Base-by-base conservation (phyloP, 2,113 vertebrate genomes). In the Xyliphius kryptos region DNA sequence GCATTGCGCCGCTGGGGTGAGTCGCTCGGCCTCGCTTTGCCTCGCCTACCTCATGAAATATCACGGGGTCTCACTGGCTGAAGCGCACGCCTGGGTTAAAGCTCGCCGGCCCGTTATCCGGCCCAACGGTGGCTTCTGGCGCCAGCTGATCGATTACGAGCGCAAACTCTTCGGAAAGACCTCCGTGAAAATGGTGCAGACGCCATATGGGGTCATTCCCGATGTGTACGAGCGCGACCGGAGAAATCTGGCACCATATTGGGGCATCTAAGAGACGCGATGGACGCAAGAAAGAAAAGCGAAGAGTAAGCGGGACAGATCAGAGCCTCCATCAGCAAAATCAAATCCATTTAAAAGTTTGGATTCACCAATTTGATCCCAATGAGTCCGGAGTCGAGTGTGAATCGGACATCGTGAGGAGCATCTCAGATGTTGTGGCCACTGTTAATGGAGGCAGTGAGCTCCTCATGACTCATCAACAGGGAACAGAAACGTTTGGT, bases 11-110 rank as follows among this genome's bases (percentile, higher is more conserved):
- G 95, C 95, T 0, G 95, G 95, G 0, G 94, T 98, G 60, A 98
- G 95, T 87, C 83, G 95, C 55, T 98, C 95, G 0, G 94, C 95
- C 75, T 95, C 95, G 0, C 90, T 98, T 70, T 97, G 94, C 77
- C 89, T 98, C 16, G 95, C 94, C 2, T 98, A 97, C 86, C 92
- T 98, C 82, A 98, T 98, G 95, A 97, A 97, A 70, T 91, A 92
- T 78, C 93, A 98, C 77, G 90, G 89, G 0, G 89, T 93, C 59
- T 91, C 89, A 56, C 87, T 98, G 76, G 85, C 92, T 0, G 95
- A 98, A 77, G 95, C 95, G 0, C 93, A 97, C 68, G 91, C 89
- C 83, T 97, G 95, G 95, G 92, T 98, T 64, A 96, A 97, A 69
- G 86, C 93, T 2, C 86, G 92, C 9, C 90, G 95, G 53, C 95